Percentiles rank a stretch among this genome's conserved stretches.
Evolutionary conservation across 2,888 invertebrate genomes (phyloP).

Genomic region (Clostera curtula): DNA sequence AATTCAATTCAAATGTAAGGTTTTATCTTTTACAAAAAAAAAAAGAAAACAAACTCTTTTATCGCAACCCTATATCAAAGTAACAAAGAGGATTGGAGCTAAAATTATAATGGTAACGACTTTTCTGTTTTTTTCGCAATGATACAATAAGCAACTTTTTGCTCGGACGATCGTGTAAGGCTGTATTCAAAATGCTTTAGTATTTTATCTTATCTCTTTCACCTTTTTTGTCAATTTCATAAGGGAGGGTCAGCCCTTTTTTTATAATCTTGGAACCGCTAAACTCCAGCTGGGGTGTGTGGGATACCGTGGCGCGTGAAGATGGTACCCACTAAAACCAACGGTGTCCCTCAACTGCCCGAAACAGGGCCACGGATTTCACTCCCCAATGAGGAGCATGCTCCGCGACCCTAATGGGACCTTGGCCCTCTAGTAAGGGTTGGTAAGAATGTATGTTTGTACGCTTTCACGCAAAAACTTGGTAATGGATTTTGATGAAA

Average conservation of each 20-base stretch:
- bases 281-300: background rate
- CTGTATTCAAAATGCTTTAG: background rate
- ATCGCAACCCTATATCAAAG: constrained; percentile 8
- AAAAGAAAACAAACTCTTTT: constrained; percentile 11
- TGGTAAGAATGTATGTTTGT: too few species aligned
- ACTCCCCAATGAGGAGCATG: too few species aligned
- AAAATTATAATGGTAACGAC: constrained; percentile 24
- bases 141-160: constrained; percentile 10
- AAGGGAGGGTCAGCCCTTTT: background rate
- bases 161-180: constrained; percentile 7
- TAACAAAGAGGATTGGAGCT: constrained; percentile 20
- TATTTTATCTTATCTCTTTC: constrained; percentile 1
- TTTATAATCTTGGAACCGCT: background rate
- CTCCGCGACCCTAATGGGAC: too few species aligned
- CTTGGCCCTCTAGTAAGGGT: background rate
- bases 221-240: background rate
- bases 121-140: constrained; percentile 10
- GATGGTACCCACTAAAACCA: too few species aligned
- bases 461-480: too few species aligned
- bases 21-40: constrained; percentile 13
- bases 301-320: too few species aligned
- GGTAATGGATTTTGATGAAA: too few species aligned
- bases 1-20: constrained; percentile 24
- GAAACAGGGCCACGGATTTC: too few species aligned
- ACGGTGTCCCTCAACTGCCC: too few species aligned